Percentiles rank a stretch among this genome's conserved stretches.
phyloP scores from a whole-genome alignment of 2,888 invertebrate genomes.

The Conus canariensis region DNA sequence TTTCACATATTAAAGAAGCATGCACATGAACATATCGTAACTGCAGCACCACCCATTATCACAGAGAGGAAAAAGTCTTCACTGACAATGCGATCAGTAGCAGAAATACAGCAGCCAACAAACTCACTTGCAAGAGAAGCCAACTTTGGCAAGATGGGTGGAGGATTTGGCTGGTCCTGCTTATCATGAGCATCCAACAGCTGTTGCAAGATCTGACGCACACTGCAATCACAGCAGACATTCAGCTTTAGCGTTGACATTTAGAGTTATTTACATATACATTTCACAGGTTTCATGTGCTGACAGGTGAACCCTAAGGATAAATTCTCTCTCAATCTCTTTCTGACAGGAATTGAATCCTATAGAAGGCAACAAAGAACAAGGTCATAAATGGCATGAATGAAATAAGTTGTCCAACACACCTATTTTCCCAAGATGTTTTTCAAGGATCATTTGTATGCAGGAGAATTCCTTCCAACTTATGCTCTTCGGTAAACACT shows the following conservation, averaged over 20 bases:
- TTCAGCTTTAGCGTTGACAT: neutral
- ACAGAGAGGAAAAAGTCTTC: too few species aligned
- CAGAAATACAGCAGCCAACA: neutral
- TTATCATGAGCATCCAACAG: constrained; percentile 90
- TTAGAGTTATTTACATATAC: too few species aligned
- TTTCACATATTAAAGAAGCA: too few species aligned
- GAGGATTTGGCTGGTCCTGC: constrained; percentile 80
- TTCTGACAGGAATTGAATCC: too few species aligned
- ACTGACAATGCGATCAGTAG: neutral
- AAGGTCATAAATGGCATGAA: neutral
- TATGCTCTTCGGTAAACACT: too few species aligned
- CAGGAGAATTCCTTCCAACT: neutral
- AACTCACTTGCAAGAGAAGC: constrained; percentile 57
- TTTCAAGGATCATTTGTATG: neutral
- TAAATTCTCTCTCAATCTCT: too few species aligned
- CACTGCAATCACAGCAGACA: constrained; percentile 55
- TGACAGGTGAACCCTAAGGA: too few species aligned
- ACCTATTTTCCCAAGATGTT: too few species aligned
- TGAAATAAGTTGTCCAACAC: neutral
- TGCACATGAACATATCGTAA: too few species aligned
- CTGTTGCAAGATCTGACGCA: constrained; percentile 84
- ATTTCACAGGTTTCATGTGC: too few species aligned
- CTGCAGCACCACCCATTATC: too few species aligned
- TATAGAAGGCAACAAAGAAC: neutral
- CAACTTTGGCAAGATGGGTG: constrained; percentile 55